Evolutionary conservation across 1,140 invertebrate genomes (phyloP), one percentile per base, ranked within the genome.

Genomic region (Drosophila albomicans): DNA sequence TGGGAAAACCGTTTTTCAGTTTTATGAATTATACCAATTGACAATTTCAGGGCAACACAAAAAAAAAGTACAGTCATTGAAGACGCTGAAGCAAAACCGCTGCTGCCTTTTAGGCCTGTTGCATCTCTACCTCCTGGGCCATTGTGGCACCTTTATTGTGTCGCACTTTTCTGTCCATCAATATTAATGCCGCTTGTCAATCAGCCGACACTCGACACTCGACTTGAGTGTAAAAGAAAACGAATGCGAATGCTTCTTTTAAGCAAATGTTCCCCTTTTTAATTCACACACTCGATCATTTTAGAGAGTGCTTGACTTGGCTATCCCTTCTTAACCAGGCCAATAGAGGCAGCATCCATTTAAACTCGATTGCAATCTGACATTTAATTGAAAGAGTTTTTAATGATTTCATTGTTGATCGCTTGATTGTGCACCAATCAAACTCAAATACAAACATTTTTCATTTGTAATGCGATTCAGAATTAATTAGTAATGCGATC

Each of bases 11-110:
- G 70, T 88, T 84, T 82, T 85, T 75, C 70, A 59, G 43, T 63
- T 74, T 70, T 89, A 66, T 70, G 71, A 88, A 81, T 81, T 73
- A 81, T 81, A 75, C 74, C 85, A 88, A 89, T 89, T 89, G 84
- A 85, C 81, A 88, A 84, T 88, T 89, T 65, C 56, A 73, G 78
- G 65, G 52, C 78, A 75, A 56, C 54, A n/a, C 35, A 62, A 63
- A 63, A 41, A 71, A 88, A 81, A 88, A 81, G 85, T 88, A 88
- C 85, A 88, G 85, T 88, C 85, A 69, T 70, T 69, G 8, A 65
- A 75, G 85, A 73, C 28, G 67, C 46, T 57, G 58, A 43, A 13
- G 51, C 5, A 63, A 45, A 67, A 57, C 52, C 13, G 4, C 13
- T 46, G 56, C 30, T 25, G 20, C 30, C n/a, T 13, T 7, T 28